Base-by-base conservation (phyloP, 2,888 invertebrate species). In the Dryocosmus kuriphilus region DNA sequence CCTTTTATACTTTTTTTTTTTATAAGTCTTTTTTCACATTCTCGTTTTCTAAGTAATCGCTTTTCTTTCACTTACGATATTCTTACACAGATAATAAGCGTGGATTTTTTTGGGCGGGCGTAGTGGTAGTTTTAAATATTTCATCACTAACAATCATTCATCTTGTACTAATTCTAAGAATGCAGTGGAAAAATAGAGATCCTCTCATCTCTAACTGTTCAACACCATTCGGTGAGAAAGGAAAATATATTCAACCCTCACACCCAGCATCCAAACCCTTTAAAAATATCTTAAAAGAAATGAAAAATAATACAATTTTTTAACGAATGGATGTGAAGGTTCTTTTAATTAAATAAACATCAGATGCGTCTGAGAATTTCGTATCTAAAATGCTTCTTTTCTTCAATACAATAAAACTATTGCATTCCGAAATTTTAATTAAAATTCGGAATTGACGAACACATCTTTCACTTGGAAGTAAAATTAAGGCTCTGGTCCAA, bases 171-270 rank as follows among this genome's bases (percentile, higher is more conserved):
- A 77, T 77, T 74, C 76, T 60, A 41, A 78, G 73, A 76, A 74
- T 75, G 67, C 77, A 78, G 82, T 82, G 82, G 78, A 82, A 84
- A 83, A 84, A 84, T 84, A 84, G 80, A 83, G 78, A 77, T 75
- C 22, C 76, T 30, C 67, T 38, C 46, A 74, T 60, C 77, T 46
- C 71, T 67, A 46, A 63, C 16, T 32, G 61, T 63, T 63, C 32
- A 63, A 38, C 46, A 30, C 27, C 27, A 30, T 41, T 16, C 51
- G 24, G 24, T 57, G 11, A 71, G 46, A 30, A 65, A 38, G 22
- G 22, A 71, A 71, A 51, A 51, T 46, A 71, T 30, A 51, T 22
- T 35, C 35, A 2, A 71, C 46, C 46, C 46, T 22, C 38, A 14
- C 30, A 51, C 46, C 51, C 51, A 51, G n/a, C 30, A 30, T 71